These are phyloP conservation scores for Phylloscopus collybita DNA, from an alignment of 2,797 vertebrate species.

Conservation along the genomic window DNA sequence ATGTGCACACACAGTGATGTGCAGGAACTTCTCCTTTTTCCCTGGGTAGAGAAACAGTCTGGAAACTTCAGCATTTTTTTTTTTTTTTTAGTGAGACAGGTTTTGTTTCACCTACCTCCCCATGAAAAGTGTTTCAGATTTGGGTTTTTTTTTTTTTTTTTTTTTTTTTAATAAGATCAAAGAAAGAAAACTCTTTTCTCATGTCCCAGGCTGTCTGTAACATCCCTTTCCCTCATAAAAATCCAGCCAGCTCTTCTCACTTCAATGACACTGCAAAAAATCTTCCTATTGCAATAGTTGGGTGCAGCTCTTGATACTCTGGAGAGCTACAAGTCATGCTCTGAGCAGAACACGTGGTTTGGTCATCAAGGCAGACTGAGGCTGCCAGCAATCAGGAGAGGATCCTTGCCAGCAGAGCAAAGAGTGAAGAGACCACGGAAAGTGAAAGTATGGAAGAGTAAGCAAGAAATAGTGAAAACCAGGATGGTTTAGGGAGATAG, in stretches of 20 bases:
- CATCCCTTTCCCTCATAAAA: accelerated
- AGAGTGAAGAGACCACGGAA: not conserved
- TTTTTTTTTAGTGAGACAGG: not conserved
- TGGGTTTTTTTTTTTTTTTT: too few species aligned
- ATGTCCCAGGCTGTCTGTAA: not conserved
- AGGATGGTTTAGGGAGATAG: not conserved
- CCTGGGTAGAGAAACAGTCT: not conserved
- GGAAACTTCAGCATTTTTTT: not conserved
- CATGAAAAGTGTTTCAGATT: not conserved
- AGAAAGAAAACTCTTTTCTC: not conserved
- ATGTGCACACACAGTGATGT: not conserved
- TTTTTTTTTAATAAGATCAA: not conserved
- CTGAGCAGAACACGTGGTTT: not conserved
- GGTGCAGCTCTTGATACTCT: not conserved
- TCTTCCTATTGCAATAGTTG: not conserved
- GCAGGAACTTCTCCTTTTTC: slow-evolving; percentile 21
- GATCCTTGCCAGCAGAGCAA: not conserved
- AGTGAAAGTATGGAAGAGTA: not conserved
- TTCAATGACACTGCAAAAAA: not conserved
- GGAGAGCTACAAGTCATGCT: not conserved
- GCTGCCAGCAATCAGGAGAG: not conserved
- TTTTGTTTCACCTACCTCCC: not conserved
- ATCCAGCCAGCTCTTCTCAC: not conserved
- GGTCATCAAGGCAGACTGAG: not conserved
- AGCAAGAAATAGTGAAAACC: not conserved